Evolutionary conservation across 2,888 invertebrate genomes (phyloP).

Genomic region (Dryobota labecula): DNA sequence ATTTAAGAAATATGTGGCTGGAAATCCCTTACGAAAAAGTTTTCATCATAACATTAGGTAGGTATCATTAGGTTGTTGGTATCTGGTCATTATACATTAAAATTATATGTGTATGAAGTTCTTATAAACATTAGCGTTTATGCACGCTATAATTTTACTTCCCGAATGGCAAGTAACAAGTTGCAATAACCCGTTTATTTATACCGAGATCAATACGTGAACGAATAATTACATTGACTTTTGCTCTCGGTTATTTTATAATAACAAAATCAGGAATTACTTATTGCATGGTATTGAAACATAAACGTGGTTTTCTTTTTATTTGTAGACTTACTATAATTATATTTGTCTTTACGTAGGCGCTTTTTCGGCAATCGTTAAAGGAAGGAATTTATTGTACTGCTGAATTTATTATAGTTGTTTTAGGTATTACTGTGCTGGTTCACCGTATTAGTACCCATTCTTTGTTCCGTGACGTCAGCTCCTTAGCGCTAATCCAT

Average conservation of each 20-base stretch:
- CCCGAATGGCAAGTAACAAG: conserved; percentile 72
- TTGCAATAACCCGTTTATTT: conserved; percentile 71
- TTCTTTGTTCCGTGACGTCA: conserved; percentile 26
- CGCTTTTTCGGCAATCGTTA: not conserved
- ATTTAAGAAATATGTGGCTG: not conserved
- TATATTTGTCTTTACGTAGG: not conserved
- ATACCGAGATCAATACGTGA: conserved; percentile 72
- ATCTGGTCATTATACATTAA: conserved; percentile 49
- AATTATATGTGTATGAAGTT: conserved; percentile 60
- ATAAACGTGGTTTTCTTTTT: conserved; percentile 9
- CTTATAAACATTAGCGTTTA: conserved; percentile 71
- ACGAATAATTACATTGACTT: conserved; percentile 75
- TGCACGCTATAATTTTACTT: conserved; percentile 76
- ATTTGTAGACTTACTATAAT: not conserved
- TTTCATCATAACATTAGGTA: conserved; percentile 27
- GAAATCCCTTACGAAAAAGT: conserved; percentile 5
- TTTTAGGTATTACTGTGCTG: not conserved
- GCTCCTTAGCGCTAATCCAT: conserved; percentile 8
- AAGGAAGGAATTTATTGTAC: not conserved
- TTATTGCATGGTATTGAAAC: conserved; percentile 38
- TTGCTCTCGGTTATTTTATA: conserved; percentile 66
- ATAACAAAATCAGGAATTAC: conserved; percentile 54
- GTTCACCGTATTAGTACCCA: not conserved
- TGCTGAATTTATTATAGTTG: not conserved
- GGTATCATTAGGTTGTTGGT: conserved; percentile 15